Evolutionary conservation across 1,140 invertebrate genomes (phyloP).

Genomic region (Cotesia vestalis): DNA sequence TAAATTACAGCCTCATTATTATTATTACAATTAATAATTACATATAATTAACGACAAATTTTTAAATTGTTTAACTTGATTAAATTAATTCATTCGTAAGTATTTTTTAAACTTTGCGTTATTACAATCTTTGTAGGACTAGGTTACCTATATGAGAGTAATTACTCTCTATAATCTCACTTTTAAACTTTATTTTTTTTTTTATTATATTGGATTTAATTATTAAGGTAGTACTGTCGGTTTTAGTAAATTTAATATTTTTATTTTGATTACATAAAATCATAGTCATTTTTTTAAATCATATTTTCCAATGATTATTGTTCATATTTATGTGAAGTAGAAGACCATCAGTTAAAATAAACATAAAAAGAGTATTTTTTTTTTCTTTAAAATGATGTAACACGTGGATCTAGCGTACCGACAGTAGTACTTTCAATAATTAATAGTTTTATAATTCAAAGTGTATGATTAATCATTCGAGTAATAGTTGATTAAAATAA

Average conservation of each 20-base stretch:
- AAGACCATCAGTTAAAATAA: too few relatives aligned
- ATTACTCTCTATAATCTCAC: conserved; percentile 20
- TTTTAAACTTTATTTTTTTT: not conserved
- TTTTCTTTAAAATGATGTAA: too few relatives aligned
- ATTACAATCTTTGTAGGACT: conserved; percentile 30
- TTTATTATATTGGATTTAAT: not conserved
- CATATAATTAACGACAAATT: not conserved
- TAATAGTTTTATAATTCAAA: too few relatives aligned
- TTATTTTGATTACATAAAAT: not conserved
- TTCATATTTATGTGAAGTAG: too few relatives aligned
- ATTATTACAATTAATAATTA: conserved; percentile 31
- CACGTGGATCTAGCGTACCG: too few relatives aligned
- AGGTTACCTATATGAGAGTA: conserved; percentile 26
- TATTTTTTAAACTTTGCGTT: not conserved
- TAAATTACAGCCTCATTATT: conserved; percentile 50
- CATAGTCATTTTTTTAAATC: too few relatives aligned
- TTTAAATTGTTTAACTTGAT: conserved; percentile 7
- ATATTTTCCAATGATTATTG: too few relatives aligned
- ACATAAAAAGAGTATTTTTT: too few relatives aligned
- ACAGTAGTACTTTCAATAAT: too few relatives aligned
- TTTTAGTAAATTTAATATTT: conserved; percentile 4
- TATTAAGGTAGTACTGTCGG: not conserved
- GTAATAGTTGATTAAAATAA: conserved; percentile 22
- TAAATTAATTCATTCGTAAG: conserved; percentile 37
- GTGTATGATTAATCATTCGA: not conserved